phyloP scores from a whole-genome alignment of 2,113 vertebrate genomes.

The Zosterops borbonicus region DNA sequence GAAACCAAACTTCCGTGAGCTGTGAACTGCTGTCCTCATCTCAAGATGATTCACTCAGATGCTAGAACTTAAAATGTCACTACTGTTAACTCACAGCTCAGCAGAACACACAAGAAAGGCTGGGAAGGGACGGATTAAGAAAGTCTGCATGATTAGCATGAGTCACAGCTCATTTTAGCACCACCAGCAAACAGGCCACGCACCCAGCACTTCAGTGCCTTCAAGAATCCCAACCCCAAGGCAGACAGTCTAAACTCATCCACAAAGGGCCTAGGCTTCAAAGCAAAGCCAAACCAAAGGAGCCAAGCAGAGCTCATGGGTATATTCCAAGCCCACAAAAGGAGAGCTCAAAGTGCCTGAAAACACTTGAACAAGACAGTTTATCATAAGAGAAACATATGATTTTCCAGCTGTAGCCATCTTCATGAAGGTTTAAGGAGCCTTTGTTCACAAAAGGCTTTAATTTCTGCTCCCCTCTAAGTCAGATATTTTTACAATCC shows the following conservation, averaged over 20 bases:
- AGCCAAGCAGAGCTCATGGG: conserved; percentile 28
- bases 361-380: conserved; percentile 26
- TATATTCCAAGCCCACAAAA: conserved; percentile 35
- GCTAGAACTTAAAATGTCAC: conserved; percentile 38
- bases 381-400: not conserved
- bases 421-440: not conserved
- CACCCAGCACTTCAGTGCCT: not conserved
- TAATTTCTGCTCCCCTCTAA: not conserved
- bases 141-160: not conserved
- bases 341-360: not conserved
- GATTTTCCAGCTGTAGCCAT: conserved; percentile 19
- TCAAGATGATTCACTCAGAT: conserved; percentile 22
- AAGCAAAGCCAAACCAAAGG: conserved; percentile 40
- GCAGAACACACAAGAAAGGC: not conserved
- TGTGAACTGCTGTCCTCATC: not conserved
- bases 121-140: not conserved
- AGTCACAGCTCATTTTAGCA: conserved; percentile 45
- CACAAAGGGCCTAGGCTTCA: not conserved
- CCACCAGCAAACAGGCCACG: not conserved
- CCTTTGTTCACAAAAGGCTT: not conserved
- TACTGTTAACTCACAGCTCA: conserved; percentile 15
- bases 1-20: not conserved
- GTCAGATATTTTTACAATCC: not conserved
- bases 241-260: not conserved
- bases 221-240: not conserved